phyloP scores from a whole-genome alignment of 2,797 vertebrate genomes.

The Aselliscus stoliczkanus region DNA sequence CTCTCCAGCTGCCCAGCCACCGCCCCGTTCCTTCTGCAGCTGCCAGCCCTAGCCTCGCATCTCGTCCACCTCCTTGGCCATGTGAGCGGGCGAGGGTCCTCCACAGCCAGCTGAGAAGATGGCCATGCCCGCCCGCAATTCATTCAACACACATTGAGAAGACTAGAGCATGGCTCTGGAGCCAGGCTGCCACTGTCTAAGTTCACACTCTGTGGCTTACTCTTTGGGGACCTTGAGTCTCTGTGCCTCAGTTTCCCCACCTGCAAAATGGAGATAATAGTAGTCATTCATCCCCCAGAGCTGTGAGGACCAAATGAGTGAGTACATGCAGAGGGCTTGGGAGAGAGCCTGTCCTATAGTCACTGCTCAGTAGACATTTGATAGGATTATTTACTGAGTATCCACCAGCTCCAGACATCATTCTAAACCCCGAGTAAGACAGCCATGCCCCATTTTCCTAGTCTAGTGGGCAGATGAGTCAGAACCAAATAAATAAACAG shows the following conservation, averaged over 20 bases:
- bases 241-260: slow-evolving; percentile 28
- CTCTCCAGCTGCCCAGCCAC: slow-evolving; percentile 54
- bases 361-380: background rate
- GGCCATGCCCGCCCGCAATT: accelerated
- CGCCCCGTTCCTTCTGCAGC: background rate
- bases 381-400: background rate
- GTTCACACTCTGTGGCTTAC: background rate
- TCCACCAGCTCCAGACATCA: background rate
- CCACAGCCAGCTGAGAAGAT: background rate
- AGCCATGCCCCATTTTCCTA: slow-evolving; percentile 41
- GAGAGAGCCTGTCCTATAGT: background rate
- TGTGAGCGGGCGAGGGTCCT: background rate
- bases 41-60: background rate
- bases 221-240: background rate
- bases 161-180: background rate
- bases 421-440: slow-evolving; percentile 9
- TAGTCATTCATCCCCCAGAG: background rate
- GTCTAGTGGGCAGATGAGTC: slow-evolving; percentile 52
- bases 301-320: background rate
- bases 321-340: background rate
- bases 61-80: background rate
- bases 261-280: background rate
- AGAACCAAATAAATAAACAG: slow-evolving; percentile 36
- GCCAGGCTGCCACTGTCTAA: background rate
- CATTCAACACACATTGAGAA: background rate